Evolutionary conservation across 2,888 invertebrate species (phyloP), one percentile per base, ranked within the genome.

Genomic region (Rhingia campestris): DNA sequence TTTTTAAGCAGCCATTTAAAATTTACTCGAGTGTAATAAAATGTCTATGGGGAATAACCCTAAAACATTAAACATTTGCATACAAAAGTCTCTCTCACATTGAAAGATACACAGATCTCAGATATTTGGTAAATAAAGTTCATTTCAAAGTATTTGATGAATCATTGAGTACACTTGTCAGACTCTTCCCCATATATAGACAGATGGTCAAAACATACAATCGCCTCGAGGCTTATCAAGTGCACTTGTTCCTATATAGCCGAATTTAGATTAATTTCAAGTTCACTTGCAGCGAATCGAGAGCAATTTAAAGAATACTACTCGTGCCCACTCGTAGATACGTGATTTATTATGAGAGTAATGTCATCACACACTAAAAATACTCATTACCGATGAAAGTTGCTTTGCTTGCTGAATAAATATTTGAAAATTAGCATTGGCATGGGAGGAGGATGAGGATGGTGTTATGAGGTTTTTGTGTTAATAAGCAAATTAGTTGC

Each of bases 201-300:
- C 22, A 22, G 22, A 22, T 22, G 22, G 22, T 22, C 22, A 22
- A 22, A 22, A 22, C 22, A 22, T 22, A 22, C 35, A 14, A 54
- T 5, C 35, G 54, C 37, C 37, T 30, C 12, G 7, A 37, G 54
- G 54, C 35, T 12, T 14, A 37, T 10, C 30, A 49, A 49, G 14
- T 37, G 4, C 43, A n/a, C 43, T 43, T 43, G n/a, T n/a, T 4
- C 43, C 10, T 14, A 54, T 35, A 35, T 37, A 12, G n/a, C 35
- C 54, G 37, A 54, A 35, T 12, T 37, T 37, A 14, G 54, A n/a
- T 37, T 54, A 4, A 37, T 14, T 54, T 37, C 54, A 22, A 54
- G 37, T 37, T 54, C 54, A 35, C 33, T 37, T 35, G 54, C 12
- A 14, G 0, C 4, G 54, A 54, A 54, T 54, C 7, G 35, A 54